Conservation (phyloP, 2,797 vertebrate genomes). For the Silurus aristotelis region DNA sequence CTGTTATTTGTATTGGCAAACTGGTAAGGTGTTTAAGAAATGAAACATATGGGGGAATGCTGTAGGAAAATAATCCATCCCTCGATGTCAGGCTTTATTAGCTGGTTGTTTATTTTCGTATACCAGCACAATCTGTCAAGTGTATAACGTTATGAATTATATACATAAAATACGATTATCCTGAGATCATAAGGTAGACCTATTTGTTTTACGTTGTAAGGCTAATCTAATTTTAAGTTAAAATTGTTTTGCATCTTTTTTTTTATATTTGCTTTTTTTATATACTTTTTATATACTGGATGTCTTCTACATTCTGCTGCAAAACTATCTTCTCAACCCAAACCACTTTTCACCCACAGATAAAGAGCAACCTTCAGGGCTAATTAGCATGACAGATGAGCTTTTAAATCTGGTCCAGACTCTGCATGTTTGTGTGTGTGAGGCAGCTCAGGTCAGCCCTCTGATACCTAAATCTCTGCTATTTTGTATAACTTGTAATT, state of each 20-base stretch:
- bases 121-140: not conserved
- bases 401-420: constrained; percentile 73
- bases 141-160: not conserved
- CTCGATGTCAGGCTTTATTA: not conserved
- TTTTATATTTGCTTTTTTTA: not conserved
- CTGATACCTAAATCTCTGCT: constrained; percentile 2
- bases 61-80: not conserved
- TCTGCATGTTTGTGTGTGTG: constrained; percentile 75
- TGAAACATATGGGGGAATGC: not conserved
- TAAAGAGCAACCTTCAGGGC: constrained; percentile 60
- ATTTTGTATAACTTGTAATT: not conserved
- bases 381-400: constrained; percentile 66
- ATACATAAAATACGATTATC: not conserved
- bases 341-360: constrained; percentile 61
- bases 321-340: not conserved
- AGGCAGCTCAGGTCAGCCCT: constrained; percentile 74
- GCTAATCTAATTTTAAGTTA: not conserved
- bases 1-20: not conserved
- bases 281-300: no score
- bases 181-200: not conserved
- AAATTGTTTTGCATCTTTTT: not conserved
- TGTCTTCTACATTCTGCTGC: not conserved
- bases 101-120: not conserved
- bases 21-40: not conserved
- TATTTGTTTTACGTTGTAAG: not conserved